Percentiles rank a stretch among this genome's conserved stretches.
Evolutionary conservation across 1,140 invertebrate genomes (phyloP).

Genomic region (Drosophila lacteicornis): DNA sequence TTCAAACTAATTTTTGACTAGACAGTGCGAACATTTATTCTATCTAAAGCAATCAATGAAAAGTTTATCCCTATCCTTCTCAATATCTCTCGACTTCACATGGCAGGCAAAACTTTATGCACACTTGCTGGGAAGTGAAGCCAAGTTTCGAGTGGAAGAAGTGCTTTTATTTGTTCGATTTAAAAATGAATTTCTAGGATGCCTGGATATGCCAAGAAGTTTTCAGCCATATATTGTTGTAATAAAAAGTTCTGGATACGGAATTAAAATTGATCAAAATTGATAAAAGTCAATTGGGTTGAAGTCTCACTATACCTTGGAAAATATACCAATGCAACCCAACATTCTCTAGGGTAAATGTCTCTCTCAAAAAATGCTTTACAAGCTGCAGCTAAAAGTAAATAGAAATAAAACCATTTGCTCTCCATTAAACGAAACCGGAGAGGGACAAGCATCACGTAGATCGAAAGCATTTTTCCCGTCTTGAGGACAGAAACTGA

Average conservation of each 20-base stretch:
- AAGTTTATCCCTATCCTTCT: background rate
- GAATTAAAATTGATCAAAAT: conserved; percentile 19
- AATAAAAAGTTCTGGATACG: background rate
- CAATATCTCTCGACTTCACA: conserved; percentile 5
- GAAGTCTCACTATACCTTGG: background rate
- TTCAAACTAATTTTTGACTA: background rate
- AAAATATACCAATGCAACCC: conserved; percentile 8
- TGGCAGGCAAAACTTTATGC: conserved; percentile 16
- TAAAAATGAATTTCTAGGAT: conserved; percentile 12
- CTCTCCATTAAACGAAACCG: conserved; percentile 34
- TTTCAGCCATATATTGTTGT: conserved; percentile 19
- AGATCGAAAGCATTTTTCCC: conserved; percentile 44
- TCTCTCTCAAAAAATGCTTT: conserved; percentile 2
- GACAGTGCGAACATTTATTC: conserved; percentile 2
- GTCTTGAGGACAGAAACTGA: conserved; percentile 43
- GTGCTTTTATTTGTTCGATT: conserved; percentile 26
- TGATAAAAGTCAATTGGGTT: conserved; percentile 13
- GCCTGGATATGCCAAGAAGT: conserved; percentile 5
- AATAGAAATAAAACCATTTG: conserved; percentile 50
- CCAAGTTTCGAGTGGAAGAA: conserved; percentile 23
- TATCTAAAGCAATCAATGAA: background rate
- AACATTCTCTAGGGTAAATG: conserved; percentile 5
- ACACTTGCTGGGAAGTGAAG: conserved; percentile 2
- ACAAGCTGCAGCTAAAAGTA: conserved; percentile 13
- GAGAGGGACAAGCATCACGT: conserved; percentile 44